These are phyloP conservation scores for Pituophis catenifer DNA, from an alignment of 2,113 vertebrate genomes.

Conservation along the genomic window DNA sequence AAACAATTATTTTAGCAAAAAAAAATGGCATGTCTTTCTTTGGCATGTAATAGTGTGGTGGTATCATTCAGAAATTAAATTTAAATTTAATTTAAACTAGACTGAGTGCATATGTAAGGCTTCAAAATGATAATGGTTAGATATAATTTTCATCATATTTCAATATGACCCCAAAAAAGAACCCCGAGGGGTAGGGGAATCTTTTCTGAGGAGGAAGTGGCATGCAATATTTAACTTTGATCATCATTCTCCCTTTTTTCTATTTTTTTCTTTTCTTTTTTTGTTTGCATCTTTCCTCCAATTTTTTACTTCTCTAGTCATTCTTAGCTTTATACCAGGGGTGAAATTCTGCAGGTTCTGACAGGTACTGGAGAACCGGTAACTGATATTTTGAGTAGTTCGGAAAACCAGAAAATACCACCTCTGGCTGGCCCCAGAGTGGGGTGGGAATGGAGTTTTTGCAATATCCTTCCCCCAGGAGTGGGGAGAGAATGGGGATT, in stretches of 20 bases:
- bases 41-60: background rate
- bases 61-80: background rate
- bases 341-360: too few relatives aligned
- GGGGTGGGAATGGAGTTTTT: too few relatives aligned
- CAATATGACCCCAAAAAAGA: background rate
- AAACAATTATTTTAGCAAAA: constrained; percentile 37
- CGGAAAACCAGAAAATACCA: too few relatives aligned
- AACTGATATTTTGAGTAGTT: too few relatives aligned
- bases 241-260: background rate
- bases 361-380: too few relatives aligned
- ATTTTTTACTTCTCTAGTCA: background rate
- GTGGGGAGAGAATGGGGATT: too few relatives aligned
- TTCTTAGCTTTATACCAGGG: background rate
- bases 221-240: background rate
- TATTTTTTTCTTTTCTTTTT: background rate
- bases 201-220: background rate
- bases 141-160: background rate
- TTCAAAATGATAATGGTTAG: background rate
- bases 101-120: background rate
- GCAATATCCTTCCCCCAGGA: too few relatives aligned
- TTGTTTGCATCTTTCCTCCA: background rate
- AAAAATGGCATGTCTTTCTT: background rate
- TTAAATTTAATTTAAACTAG: background rate
- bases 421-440: too few relatives aligned
- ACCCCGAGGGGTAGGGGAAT: fast-evolving